A percentile compares a stretch with the other conserved stretches of the same genome.
Conservation (phyloP, 1,140 invertebrate genomes). For the Elysia chlorotica region DNA sequence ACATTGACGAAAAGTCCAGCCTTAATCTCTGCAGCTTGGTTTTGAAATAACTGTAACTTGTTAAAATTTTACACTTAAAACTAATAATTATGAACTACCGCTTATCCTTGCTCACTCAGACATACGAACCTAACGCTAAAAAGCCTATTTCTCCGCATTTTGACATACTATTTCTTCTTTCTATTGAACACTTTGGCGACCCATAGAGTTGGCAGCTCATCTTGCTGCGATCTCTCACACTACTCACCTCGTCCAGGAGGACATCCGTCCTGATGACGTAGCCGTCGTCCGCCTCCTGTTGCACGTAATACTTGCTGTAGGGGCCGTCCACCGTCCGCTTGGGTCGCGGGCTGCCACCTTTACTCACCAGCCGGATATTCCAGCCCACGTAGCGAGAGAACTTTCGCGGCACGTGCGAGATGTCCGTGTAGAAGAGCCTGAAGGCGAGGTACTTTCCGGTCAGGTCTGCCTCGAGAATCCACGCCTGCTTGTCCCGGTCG, state of each 20-base stretch:
- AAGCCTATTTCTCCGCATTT: too few species aligned
- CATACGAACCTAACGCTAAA: too few species aligned
- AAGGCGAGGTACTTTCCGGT: conserved; percentile 74
- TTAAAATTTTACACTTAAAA: too few species aligned
- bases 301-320: conserved; percentile 83
- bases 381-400: conserved; percentile 79
- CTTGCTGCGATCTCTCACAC: not conserved
- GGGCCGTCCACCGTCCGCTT: conserved; percentile 75
- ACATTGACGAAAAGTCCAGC: too few species aligned
- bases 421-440: conserved; percentile 82
- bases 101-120: too few species aligned
- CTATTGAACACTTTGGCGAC: too few species aligned
- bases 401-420: conserved; percentile 83
- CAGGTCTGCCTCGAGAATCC: conserved; percentile 80
- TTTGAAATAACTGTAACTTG: too few species aligned
- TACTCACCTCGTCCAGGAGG: conserved; percentile 74
- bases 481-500: conserved; percentile 83
- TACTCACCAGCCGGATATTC: conserved; percentile 65
- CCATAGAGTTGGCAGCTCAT: too few species aligned
- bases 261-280: conserved; percentile 67
- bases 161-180: too few species aligned
- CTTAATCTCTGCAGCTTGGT: too few species aligned
- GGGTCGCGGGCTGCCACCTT: conserved; percentile 30
- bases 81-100: too few species aligned
- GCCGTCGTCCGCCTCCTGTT: conserved; percentile 77